Evolutionary conservation across 2,888 invertebrate species (phyloP).

Genomic region (Heliconius cydno): DNA sequence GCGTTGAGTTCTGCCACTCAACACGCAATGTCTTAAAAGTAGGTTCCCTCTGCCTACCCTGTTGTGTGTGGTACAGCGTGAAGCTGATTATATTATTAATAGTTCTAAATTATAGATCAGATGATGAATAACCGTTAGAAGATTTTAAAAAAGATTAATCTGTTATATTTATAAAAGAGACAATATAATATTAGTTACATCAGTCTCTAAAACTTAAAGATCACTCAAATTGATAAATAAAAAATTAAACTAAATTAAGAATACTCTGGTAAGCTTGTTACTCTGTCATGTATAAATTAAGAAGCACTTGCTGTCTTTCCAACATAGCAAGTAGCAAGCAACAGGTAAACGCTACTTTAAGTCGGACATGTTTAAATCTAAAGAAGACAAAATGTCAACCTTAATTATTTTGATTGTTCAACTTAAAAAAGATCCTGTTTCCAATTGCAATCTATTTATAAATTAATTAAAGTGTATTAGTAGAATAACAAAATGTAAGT

Average conservation of each 20-base stretch:
- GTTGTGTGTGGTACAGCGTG: too few relatives aligned
- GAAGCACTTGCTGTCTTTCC: constrained; percentile 29
- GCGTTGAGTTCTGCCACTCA: too few relatives aligned
- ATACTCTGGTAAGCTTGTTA: constrained; percentile 34
- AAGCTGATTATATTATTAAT: neutral
- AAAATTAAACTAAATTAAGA: neutral
- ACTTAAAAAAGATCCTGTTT: constrained; percentile 33
- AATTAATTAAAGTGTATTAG: neutral
- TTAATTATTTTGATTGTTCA: constrained; percentile 5
- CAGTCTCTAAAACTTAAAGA: neutral
- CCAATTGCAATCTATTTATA: constrained; percentile 26
- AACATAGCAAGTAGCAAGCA: constrained; percentile 12
- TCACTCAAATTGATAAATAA: neutral
- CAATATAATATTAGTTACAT: neutral
- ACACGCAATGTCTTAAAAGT: too few relatives aligned
- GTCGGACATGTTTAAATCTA: constrained; percentile 34
- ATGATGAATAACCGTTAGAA: neutral
- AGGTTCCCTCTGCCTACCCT: too few relatives aligned
- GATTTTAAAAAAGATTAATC: neutral
- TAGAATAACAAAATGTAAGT: neutral
- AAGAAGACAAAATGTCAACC: constrained; percentile 4
- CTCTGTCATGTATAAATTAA: constrained; percentile 39
- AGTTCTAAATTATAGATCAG: neutral
- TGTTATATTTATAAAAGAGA: neutral
- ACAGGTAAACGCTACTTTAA: constrained; percentile 33